Base-by-base conservation (phyloP, 1,140 invertebrate genomes). In the Neuroterus valhalla region DNA sequence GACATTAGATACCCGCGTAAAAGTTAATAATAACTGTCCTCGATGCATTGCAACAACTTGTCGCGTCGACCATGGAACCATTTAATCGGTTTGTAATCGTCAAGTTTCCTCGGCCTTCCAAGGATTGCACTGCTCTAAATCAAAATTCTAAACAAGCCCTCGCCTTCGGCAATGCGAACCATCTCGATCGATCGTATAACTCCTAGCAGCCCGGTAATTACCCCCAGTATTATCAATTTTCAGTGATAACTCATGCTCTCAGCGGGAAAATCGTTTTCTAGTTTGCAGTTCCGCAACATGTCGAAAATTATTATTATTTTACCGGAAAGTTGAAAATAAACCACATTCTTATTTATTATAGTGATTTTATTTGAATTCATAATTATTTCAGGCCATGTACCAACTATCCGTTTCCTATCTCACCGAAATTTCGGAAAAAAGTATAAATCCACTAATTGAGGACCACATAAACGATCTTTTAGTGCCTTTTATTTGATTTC, bases 21-120 rank as follows among this genome's bases (percentile, higher is more conserved):
- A 62, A 62, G 55, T 62, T 62, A 23, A 62, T 62, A 23, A 62
- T 38, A 26, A 62, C 55, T 46, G 68, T 66, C 72, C 72, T 74
- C 69, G 67, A 14, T 43, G 19, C 19, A n/a, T 45, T 38, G 52
- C 66, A 48, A 15, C 26, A 48, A 68, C 48, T 38, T 26, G 48
- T 50, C 31, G 43, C 8, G n/a, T n/a, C n/a, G n/a, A n/a, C 19
- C 42, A 44, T 38, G 43, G 31, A 38, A 12, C 10, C n/a, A n/a
- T n/a, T n/a, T n/a, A n/a, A 31, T 15, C 62, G 17, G 31, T 62
- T 62, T 62, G 55, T 62, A 62, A 62, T 62, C 55, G 23, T n/a
- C 55, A 31, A 62, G 55, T 55, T 55, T 55, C 52, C 15, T 62
- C 52, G 23, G 4, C 4, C 23, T 5, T 62, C 3, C 15, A 15